Conservation (phyloP, 2,888 invertebrate genomes). For the Drosophila pegasa region DNA sequence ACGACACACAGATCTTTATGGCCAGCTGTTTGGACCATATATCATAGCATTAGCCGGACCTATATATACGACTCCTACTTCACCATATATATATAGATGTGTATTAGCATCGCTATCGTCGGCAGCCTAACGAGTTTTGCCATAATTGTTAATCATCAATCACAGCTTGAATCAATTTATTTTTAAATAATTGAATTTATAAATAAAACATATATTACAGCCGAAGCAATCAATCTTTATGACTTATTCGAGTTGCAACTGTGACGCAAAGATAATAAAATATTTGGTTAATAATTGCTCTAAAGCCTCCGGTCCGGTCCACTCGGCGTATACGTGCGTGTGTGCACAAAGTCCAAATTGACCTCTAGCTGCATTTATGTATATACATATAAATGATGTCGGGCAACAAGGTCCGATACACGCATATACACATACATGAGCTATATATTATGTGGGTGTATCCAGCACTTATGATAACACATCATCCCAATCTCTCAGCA, state of each 20-base stretch:
- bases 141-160: conserved; percentile 40
- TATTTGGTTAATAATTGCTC: background rate
- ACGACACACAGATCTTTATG: conserved; percentile 25
- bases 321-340: conserved; percentile 56
- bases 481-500: conserved; percentile 41
- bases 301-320: conserved; percentile 15
- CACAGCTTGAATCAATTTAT: conserved; percentile 27
- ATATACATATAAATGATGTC: conserved; percentile 6
- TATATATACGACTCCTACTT: background rate
- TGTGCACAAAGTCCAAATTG: conserved; percentile 58
- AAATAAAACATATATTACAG: background rate
- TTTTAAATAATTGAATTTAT: conserved; percentile 8
- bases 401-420: conserved; percentile 26
- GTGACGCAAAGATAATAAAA: background rate
- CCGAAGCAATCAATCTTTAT: background rate
- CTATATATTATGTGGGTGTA: conserved; percentile 35
- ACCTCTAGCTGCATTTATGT: conserved; percentile 27
- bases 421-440: background rate
- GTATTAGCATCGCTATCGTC: conserved; percentile 1
- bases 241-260: background rate
- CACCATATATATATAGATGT: background rate
- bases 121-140: conserved; percentile 29
- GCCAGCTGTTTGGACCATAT: conserved; percentile 30
- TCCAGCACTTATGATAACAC: conserved; percentile 50
- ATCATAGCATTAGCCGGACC: background rate